Percentiles rank a stretch among this genome's conserved stretches.
Evolutionary conservation across 1,140 invertebrate genomes (phyloP).

Genomic region (Mactra quadrangularis): DNA sequence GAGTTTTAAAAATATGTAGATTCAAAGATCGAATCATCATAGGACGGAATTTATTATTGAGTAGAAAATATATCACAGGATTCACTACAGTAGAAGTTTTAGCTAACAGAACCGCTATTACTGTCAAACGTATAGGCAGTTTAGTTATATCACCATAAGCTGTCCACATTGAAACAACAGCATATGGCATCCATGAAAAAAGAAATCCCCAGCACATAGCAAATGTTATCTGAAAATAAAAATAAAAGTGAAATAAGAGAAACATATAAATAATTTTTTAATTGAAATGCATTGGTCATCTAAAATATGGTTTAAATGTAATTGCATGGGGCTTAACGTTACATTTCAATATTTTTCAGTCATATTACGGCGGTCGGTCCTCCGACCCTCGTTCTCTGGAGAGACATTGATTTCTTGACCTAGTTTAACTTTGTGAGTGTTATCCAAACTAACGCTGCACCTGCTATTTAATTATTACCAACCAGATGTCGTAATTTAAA

Average conservation of each 20-base stretch:
- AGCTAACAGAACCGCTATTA: constrained; percentile 18
- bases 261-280: too few relatives aligned
- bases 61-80: constrained; percentile 35
- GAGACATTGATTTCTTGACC: neutral
- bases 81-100: constrained; percentile 34
- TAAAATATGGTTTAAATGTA: too few relatives aligned
- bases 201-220: constrained; percentile 62
- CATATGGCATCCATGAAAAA: constrained; percentile 67
- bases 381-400: neutral
- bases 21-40: constrained; percentile 21
- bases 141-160: constrained; percentile 39
- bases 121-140: neutral
- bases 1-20: neutral
- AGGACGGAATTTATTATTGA: constrained; percentile 34
- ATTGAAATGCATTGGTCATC: too few relatives aligned
- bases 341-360: neutral
- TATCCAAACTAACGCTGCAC: too few relatives aligned
- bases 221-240: constrained; percentile 52
- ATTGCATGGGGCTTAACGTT: too few relatives aligned
- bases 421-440: too few relatives aligned
- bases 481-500: too few relatives aligned
- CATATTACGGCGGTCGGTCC: neutral
- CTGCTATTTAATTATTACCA: too few relatives aligned
- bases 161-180: constrained; percentile 65
- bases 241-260: too few relatives aligned